Evolutionary conservation across 1,140 invertebrate genomes (phyloP).

Genomic region (Plodia interpunctella): DNA sequence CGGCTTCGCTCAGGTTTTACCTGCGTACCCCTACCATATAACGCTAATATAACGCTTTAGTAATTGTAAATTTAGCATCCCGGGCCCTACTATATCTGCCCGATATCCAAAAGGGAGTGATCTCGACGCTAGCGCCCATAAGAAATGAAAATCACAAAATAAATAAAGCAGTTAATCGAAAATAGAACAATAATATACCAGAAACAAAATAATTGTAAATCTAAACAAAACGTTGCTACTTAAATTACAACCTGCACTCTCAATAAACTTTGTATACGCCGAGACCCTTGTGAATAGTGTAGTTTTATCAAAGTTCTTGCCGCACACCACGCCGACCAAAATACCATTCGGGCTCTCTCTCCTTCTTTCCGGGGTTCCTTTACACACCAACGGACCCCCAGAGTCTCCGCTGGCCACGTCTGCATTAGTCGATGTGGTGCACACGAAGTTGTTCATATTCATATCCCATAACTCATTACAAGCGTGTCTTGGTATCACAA

Average conservation of each 20-base stretch:
- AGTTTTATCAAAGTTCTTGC: constrained; percentile 57
- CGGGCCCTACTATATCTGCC: too few relatives aligned
- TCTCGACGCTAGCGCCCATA: too few relatives aligned
- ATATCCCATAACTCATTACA: constrained; percentile 50
- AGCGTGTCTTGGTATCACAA: constrained; percentile 26
- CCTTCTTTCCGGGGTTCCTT: constrained; percentile 30
- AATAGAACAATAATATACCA: neutral
- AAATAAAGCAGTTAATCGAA: neutral
- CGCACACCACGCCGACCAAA: constrained; percentile 49
- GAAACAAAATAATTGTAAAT: neutral
- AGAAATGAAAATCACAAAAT: neutral
- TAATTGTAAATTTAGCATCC: too few relatives aligned
- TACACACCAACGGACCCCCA: constrained; percentile 51
- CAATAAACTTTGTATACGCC: constrained; percentile 44
- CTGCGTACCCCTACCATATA: too few relatives aligned
- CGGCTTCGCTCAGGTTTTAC: too few relatives aligned
- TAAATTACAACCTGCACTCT: neutral
- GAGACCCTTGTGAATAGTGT: constrained; percentile 55
- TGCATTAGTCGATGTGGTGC: constrained; percentile 36
- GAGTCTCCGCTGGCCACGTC: constrained; percentile 54
- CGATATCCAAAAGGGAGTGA: too few relatives aligned
- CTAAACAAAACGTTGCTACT: neutral
- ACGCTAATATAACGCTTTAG: too few relatives aligned
- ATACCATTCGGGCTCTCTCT: constrained; percentile 28
- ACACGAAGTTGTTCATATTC: constrained; percentile 52